These are phyloP conservation scores for Rhyacophila evoluta DNA, from an alignment of 2,888 invertebrate genomes.

Conservation along the genomic window DNA sequence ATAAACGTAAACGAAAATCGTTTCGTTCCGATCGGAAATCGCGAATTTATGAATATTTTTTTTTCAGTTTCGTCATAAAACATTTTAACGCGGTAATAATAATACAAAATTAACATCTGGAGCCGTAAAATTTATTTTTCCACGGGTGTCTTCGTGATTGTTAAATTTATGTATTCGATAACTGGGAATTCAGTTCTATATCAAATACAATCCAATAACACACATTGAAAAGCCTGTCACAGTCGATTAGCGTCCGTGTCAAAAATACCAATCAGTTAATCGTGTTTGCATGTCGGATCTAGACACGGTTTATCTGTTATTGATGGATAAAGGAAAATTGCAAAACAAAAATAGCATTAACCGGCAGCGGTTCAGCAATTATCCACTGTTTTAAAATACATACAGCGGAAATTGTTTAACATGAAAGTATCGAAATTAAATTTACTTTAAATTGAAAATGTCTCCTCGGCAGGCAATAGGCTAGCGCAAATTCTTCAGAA, in stretches of 20 bases:
- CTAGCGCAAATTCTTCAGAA: too few species aligned
- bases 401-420: too few species aligned
- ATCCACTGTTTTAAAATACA: too few species aligned
- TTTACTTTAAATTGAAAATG: too few species aligned
- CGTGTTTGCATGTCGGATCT: background rate
- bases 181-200: background rate
- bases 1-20: too few species aligned
- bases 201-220: background rate
- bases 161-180: background rate
- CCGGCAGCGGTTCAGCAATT: background rate
- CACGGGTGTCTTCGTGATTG: background rate
- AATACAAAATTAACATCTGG: background rate
- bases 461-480: too few species aligned
- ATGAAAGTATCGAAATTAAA: too few species aligned
- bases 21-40: too few species aligned
- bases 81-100: background rate
- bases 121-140: background rate
- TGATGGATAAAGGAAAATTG: background rate
- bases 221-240: background rate
- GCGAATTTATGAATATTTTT: too few species aligned
- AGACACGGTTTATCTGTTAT: background rate
- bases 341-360: background rate
- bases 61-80: background rate
- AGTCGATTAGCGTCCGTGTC: background rate
- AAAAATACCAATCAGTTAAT: conserved; percentile 6